These are phyloP conservation scores for Andrena bucephala DNA, from an alignment of 2,888 invertebrate genomes.

Conservation along the genomic window DNA sequence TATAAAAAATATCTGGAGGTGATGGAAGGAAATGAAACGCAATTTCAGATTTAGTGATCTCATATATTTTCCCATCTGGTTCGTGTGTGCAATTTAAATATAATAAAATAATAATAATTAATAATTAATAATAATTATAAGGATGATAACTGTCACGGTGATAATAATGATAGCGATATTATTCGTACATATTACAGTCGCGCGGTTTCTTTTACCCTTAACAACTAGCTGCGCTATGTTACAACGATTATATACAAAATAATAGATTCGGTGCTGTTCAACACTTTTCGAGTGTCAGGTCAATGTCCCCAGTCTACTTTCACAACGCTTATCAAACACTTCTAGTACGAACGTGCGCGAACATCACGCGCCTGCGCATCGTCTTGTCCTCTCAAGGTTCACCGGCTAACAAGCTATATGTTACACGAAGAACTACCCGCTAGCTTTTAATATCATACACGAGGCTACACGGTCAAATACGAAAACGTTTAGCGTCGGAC, in stretches of 20 bases:
- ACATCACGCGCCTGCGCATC: constrained; percentile 46
- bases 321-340: constrained; percentile 80
- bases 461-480: constrained; percentile 67
- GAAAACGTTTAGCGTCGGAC: constrained; percentile 52
- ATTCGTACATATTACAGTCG: constrained; percentile 61
- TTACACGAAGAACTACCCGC: constrained; percentile 65
- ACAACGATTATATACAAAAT: constrained; percentile 83
- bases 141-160: constrained; percentile 73
- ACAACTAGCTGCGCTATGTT: constrained; percentile 67
- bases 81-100: constrained; percentile 80
- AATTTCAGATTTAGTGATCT: constrained; percentile 72
- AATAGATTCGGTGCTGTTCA: constrained; percentile 60
- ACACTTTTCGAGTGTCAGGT: constrained; percentile 33
- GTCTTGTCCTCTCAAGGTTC: constrained; percentile 28
- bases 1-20: background rate
- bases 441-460: constrained; percentile 63
- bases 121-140: constrained; percentile 72
- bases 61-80: constrained; percentile 78
- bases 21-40: constrained; percentile 9
- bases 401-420: constrained; percentile 60
- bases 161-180: constrained; percentile 68
- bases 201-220: constrained; percentile 55
- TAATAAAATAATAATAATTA: constrained; percentile 74
- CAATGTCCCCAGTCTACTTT: constrained; percentile 74
- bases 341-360: constrained; percentile 70